phyloP scores from a whole-genome alignment of 2,888 invertebrate genomes.

The Nomada goodeniana region DNA sequence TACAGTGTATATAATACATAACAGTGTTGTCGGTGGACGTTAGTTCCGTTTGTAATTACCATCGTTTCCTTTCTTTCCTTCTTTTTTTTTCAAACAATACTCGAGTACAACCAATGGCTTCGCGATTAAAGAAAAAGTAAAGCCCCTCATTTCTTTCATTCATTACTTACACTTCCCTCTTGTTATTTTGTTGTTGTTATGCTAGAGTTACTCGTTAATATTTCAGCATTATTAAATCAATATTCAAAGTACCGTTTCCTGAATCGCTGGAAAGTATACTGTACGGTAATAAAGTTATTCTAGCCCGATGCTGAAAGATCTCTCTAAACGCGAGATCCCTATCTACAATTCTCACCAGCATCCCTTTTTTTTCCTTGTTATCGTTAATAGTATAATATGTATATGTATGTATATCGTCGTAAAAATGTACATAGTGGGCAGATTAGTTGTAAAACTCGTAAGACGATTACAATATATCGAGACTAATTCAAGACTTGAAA shows the following conservation, averaged over 20 bases:
- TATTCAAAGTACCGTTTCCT: conserved; percentile 22
- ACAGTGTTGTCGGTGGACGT: conserved; percentile 52
- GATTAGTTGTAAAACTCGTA: conserved; percentile 41
- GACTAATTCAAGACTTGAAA: conserved; percentile 28
- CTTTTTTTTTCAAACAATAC: conserved; percentile 24
- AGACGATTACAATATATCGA: conserved; percentile 35
- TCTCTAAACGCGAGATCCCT: conserved; percentile 6
- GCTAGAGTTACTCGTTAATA: conserved; percentile 5
- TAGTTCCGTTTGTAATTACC: conserved; percentile 49
- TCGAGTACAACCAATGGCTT: conserved; percentile 28
- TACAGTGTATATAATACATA: conserved; percentile 38
- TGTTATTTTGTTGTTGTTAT: neutral
- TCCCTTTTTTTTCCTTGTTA: neutral
- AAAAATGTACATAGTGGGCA: conserved; percentile 48
- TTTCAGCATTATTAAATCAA: conserved; percentile 28
- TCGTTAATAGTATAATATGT: conserved; percentile 8
- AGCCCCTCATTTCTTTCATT: neutral
- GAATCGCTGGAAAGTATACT: conserved; percentile 13
- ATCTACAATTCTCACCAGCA: conserved; percentile 31
- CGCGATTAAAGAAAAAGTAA: conserved; percentile 26
- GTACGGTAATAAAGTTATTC: conserved; percentile 20
- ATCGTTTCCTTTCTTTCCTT: conserved; percentile 1
- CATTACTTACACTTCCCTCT: neutral
- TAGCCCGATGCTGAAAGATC: conserved; percentile 1
- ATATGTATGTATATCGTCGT: conserved; percentile 24